Evolutionary conservation across 1,140 invertebrate genomes (phyloP).

Genomic region (Sarcophaga peregrina): DNA sequence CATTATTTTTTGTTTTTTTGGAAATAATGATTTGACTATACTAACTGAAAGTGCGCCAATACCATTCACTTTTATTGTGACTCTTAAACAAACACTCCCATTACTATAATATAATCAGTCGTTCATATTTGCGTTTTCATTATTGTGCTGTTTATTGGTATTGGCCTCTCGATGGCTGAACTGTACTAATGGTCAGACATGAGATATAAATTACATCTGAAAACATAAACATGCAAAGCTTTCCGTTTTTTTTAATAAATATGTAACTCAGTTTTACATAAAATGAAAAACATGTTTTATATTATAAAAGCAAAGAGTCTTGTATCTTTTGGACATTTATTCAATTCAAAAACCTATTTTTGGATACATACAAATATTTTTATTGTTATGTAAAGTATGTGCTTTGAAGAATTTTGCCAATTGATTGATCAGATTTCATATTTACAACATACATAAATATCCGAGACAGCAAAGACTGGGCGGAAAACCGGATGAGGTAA

Average conservation of each 20-base stretch:
- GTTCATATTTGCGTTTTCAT: neutral
- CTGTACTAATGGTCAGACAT: neutral
- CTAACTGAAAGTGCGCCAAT: neutral
- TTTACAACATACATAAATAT: too few relatives aligned
- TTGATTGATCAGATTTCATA: too few relatives aligned
- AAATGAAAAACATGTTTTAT: neutral
- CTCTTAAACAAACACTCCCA: neutral
- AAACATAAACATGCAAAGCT: neutral
- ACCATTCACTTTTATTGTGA: neutral
- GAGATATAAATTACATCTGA: slow-evolving; percentile 5
- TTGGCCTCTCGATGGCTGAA: neutral
- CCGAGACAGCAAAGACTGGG: too few relatives aligned
- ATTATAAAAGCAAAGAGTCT: neutral
- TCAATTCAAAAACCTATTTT: too few relatives aligned
- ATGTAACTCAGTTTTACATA: neutral
- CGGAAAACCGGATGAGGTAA: too few relatives aligned
- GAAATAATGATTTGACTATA: neutral
- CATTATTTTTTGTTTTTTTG: neutral
- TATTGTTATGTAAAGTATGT: too few relatives aligned
- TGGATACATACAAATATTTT: too few relatives aligned
- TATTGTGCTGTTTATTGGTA: neutral
- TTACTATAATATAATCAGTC: neutral
- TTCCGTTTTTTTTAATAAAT: neutral
- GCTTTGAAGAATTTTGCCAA: too few relatives aligned
- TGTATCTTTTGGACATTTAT: too few relatives aligned